Percentiles rank a stretch among this genome's conserved stretches.
phyloP scores from a whole-genome alignment of 2,113 vertebrate species.

The Rhineura floridana region DNA sequence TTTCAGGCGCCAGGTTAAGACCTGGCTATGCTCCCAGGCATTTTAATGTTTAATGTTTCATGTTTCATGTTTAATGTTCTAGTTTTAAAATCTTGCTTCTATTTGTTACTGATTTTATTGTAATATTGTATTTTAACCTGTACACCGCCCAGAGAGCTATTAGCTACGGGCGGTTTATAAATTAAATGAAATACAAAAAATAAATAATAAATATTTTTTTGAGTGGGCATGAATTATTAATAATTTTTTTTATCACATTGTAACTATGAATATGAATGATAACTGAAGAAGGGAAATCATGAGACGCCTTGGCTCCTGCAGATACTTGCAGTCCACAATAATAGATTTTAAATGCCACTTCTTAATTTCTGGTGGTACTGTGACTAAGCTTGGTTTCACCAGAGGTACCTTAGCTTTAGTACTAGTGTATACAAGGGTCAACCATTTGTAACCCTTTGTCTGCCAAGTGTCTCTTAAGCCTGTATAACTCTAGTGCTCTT shows the following conservation, averaged over 20 bases:
- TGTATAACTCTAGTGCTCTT: neutral
- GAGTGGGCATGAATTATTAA: neutral
- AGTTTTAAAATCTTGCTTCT: no score
- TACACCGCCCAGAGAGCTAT: no score
- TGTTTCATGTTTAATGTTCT: no score
- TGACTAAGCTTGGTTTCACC: neutral
- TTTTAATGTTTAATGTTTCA: no score
- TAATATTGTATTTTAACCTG: no score
- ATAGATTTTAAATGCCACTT: neutral
- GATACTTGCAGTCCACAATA: neutral
- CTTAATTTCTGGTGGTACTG: neutral
- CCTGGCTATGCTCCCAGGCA: no score
- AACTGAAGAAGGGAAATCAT: neutral
- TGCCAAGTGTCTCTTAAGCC: neutral
- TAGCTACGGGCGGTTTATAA: no score
- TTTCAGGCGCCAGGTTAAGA: no score
- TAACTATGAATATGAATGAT: neutral
- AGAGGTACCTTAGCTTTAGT: neutral
- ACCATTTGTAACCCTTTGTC: neutral
- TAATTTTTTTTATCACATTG: neutral
- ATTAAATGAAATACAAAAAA: neutral
- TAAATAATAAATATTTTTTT: no score
- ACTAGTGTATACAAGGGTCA: neutral
- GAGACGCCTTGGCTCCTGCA: neutral
- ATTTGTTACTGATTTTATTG: no score